phyloP scores from a whole-genome alignment of 2,888 invertebrate species.

The Leptopterna dolabrata region DNA sequence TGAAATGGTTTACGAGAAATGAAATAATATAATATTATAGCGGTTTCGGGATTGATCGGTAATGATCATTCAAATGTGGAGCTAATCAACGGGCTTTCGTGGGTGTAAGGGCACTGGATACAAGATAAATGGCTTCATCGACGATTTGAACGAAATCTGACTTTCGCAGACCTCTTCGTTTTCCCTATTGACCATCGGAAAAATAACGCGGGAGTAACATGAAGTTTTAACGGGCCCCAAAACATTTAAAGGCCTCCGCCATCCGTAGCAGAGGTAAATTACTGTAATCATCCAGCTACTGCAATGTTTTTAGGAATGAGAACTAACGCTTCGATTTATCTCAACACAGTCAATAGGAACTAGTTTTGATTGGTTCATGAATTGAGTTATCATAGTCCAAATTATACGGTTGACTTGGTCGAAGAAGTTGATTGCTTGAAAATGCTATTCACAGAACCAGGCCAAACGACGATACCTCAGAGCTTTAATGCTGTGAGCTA shows the following conservation, averaged over 20 bases:
- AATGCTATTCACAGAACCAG: not conserved
- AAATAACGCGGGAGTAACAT: not conserved
- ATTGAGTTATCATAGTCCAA: not conserved
- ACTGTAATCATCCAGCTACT: not conserved
- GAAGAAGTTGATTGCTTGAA: not conserved
- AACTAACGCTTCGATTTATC: not conserved
- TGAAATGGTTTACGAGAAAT: too few relatives aligned
- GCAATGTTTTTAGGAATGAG: not conserved
- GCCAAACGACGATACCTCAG: too few relatives aligned
- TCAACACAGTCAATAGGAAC: not conserved
- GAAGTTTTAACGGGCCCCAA: not conserved
- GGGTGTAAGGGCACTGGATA: too few relatives aligned
- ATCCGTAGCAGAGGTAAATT: not conserved
- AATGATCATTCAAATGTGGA: too few relatives aligned
- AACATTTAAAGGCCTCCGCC: not conserved
- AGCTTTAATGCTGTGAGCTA: not conserved
- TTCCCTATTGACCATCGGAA: not conserved
- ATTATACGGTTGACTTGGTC: not conserved
- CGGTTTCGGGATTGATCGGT: too few relatives aligned
- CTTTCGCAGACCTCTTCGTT: not conserved
- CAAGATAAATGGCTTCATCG: too few relatives aligned
- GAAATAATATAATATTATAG: too few relatives aligned
- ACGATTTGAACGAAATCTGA: too few relatives aligned
- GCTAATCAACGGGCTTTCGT: too few relatives aligned
- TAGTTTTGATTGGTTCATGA: not conserved